A percentile compares a stretch with the other conserved stretches of the same genome.
Conservation (phyloP, 2,113 vertebrate species). For the Saccopteryx leptura region DNA sequence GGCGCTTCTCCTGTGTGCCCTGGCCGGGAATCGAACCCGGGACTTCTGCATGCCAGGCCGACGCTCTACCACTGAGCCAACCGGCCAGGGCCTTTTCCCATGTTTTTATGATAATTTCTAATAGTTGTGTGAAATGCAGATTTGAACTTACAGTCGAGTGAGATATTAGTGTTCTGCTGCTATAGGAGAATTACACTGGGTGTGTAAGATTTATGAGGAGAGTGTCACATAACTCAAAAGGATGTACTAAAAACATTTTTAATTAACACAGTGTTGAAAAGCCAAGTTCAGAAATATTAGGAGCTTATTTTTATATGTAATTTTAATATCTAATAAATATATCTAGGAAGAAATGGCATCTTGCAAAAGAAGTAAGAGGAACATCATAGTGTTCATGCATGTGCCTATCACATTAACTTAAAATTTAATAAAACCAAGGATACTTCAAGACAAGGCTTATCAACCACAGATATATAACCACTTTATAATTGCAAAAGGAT, state of each 20-base stretch:
- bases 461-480: not conserved
- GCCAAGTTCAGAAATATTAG: not conserved
- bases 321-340: not conserved
- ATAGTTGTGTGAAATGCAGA: slow-evolving; percentile 29
- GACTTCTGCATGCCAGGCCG: no score
- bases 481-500: not conserved
- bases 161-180: not conserved
- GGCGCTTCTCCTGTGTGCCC: no score
- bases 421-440: not conserved
- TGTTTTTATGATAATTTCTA: not conserved
- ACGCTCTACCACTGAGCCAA: no score
- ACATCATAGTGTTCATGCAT: not conserved
- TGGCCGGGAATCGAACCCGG: no score
- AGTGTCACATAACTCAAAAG: not conserved
- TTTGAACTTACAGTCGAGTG: not conserved
- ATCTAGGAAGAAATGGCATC: not conserved
- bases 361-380: not conserved
- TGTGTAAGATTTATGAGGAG: not conserved
- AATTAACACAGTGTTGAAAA: not conserved
- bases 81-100: not conserved
- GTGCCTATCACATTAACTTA: not conserved
- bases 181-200: not conserved
- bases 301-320: not conserved
- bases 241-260: not conserved
- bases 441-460: not conserved